A percentile compares a stretch with the other conserved stretches of the same genome.
These are phyloP conservation scores for Eurystomus glaucurus DNA, from an alignment of 2,797 vertebrate genomes.

Conservation along the genomic window DNA sequence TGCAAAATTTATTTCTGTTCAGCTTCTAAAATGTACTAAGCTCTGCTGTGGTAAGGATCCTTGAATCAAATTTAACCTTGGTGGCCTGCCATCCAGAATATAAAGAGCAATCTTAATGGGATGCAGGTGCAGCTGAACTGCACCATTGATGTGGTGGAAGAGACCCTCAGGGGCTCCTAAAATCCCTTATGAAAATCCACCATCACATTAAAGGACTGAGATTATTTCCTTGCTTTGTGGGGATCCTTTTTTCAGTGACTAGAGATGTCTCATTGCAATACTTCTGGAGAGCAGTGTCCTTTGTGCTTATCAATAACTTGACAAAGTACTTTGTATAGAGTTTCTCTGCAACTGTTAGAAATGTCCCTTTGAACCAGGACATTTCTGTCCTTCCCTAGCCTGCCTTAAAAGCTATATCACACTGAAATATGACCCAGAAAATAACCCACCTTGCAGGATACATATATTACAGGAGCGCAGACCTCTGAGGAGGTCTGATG, in stretches of 20 bases:
- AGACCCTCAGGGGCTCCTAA: neutral
- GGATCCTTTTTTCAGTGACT: neutral
- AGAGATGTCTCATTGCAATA: neutral
- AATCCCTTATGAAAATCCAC: conserved; percentile 20
- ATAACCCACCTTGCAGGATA: neutral
- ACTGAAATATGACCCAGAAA: neutral
- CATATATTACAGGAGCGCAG: neutral
- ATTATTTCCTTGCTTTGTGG: neutral
- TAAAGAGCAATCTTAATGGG: conserved; percentile 9
- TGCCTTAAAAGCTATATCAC: neutral
- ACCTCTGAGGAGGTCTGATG: neutral
- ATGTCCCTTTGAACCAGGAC: neutral
- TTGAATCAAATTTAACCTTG: conserved; percentile 25
- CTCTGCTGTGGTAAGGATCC: neutral
- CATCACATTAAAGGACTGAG: neutral
- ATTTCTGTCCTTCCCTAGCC: neutral
- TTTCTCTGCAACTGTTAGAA: neutral
- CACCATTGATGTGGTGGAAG: neutral
- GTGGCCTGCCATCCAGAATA: neutral
- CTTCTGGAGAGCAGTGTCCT: neutral
- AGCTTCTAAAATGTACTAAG: neutral
- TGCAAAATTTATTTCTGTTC: neutral
- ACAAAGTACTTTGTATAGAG: neutral
- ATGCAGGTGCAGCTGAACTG: conserved; percentile 43
- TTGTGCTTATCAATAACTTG: neutral